These are phyloP conservation scores for Cephalopachus bancanus DNA, from an alignment of 2,797 vertebrate genomes.

Conservation along the genomic window DNA sequence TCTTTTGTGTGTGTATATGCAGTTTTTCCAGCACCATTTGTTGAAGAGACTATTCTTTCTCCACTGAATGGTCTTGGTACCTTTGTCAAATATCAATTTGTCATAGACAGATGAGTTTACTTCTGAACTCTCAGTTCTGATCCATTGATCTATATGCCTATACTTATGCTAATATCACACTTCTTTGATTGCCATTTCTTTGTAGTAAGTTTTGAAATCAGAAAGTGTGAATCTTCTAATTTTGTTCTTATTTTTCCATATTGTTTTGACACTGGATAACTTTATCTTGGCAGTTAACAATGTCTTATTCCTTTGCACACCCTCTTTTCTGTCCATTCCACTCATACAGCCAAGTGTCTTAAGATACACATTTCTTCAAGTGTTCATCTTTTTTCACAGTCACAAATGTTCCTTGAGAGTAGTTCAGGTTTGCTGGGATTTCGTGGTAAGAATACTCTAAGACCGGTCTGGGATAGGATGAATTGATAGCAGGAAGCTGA, in stretches of 20 bases:
- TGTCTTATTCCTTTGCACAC: neutral
- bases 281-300: neutral
- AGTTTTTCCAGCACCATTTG: neutral
- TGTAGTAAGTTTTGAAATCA: constrained; percentile 38
- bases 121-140: neutral
- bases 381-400: neutral
- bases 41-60: constrained; percentile 1
- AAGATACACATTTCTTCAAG: constrained; percentile 30
- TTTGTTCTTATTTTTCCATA: constrained; percentile 4
- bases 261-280: neutral
- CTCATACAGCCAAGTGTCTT: neutral
- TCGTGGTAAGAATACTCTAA: neutral
- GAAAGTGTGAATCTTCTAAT: neutral
- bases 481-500: neutral
- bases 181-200: constrained; percentile 27
- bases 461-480: neutral
- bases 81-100: neutral
- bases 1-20: neutral
- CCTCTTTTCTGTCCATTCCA: neutral
- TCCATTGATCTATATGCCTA: neutral
- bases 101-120: neutral
- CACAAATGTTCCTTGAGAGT: neutral
- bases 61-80: constrained; percentile 8
- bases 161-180: neutral
- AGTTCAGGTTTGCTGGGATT: neutral